Percentiles rank a stretch among this genome's conserved stretches.
Evolutionary conservation across 1,140 invertebrate genomes (phyloP).

Genomic region (Ceratitis capitata): DNA sequence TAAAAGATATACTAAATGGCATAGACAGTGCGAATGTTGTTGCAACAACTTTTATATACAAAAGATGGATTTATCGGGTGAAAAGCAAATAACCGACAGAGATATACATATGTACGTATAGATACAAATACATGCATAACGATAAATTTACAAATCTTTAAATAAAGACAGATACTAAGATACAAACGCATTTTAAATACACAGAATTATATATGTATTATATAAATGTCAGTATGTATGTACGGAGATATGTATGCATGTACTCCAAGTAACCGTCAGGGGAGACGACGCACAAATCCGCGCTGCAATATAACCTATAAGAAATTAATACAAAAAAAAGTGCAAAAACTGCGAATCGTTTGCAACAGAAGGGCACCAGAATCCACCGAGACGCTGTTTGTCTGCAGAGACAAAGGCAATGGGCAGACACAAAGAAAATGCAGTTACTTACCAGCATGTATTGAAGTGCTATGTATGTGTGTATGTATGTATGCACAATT

Average conservation of each 20-base stretch:
- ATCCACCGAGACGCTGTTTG: not conserved
- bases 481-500: not conserved
- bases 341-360: not conserved
- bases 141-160: too few relatives aligned
- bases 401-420: not conserved
- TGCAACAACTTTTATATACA: not conserved
- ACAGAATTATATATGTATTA: too few relatives aligned
- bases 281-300: not conserved
- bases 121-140: too few relatives aligned
- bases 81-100: constrained; percentile 1
- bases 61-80: constrained; percentile 4
- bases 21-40: not conserved
- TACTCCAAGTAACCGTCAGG: too few relatives aligned
- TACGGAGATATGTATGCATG: too few relatives aligned
- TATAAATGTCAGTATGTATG: too few relatives aligned
- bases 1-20: not conserved
- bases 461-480: not conserved
- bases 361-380: not conserved
- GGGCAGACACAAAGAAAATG: not conserved
- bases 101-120: not conserved
- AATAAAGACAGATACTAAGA: not conserved
- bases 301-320: not conserved
- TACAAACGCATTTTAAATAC: too few relatives aligned
- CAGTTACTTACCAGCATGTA: not conserved
- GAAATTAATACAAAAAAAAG: not conserved